Conservation (phyloP, 2,113 vertebrate species). For the Brienomyrus brachyistius region DNA sequence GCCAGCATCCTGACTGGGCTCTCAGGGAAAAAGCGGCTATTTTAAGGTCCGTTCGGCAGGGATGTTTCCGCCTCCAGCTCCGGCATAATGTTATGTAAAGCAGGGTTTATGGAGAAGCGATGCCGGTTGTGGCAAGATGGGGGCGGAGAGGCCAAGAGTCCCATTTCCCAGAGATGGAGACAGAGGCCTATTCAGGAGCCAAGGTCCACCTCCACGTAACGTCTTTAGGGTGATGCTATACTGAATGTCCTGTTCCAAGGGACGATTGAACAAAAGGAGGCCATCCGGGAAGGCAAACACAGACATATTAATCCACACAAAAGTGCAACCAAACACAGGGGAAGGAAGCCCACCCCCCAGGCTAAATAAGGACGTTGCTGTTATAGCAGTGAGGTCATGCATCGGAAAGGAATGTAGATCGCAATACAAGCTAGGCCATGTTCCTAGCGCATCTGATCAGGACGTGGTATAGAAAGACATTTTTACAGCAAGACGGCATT, state of each 20-base stretch:
- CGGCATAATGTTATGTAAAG: conserved; percentile 3
- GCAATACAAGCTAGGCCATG: neutral
- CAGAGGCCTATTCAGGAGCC: neutral
- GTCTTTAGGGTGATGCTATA: neutral
- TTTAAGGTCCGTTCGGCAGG: neutral
- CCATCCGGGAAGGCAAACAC: neutral
- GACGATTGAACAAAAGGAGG: neutral
- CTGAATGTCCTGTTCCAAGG: neutral
- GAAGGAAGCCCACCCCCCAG: neutral
- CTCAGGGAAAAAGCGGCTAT: conserved; percentile 15
- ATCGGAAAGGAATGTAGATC: neutral
- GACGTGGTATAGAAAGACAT: neutral
- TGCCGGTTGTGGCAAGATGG: neutral
- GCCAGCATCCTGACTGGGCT: conserved; percentile 13
- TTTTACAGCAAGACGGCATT: neutral
- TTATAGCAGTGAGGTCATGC: neutral
- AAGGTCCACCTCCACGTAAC: neutral
- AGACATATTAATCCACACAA: neutral
- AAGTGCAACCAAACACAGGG: neutral
- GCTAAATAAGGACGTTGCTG: neutral
- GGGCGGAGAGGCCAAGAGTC: neutral
- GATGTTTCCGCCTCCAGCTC: neutral
- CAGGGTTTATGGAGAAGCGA: neutral
- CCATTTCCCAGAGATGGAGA: neutral
- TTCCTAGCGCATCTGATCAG: neutral